Base-by-base conservation (phyloP, 2,113 vertebrate genomes). In the Argyrosomus japonicus region DNA sequence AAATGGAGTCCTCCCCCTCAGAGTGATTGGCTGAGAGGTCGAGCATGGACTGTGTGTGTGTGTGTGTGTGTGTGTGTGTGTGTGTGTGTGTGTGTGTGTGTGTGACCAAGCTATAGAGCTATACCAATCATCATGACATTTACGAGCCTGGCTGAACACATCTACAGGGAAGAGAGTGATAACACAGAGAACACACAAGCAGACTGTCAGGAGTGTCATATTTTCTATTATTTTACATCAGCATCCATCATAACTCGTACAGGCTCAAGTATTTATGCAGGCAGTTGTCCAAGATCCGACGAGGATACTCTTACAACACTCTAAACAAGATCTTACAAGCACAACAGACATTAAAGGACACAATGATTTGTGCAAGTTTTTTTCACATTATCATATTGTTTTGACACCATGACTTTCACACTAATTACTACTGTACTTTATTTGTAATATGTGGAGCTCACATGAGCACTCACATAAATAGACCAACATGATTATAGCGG, bases 71-170 rank as follows among this genome's bases (percentile, higher is more conserved):
- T 36, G 32, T 36, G 32, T 36, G 32, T 23, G 53, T 64, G 32
- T 29, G 62, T 54, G 64, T 56, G 81, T 58, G 63, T 75, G 77
- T 56, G 58, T 72, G 40, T 29, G 32, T 36, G 32, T 36, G 32
- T 36, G 32, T 23, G 53, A 79, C 84, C 82, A 88, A 82, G 76
- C 23, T 75, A 76, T 54, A 72, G 47, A 61, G 67, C 11, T 0
- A 72, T 88, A 91, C 82, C 65, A 83, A 86, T 88, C 87, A 88
- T 23, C 2, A 12, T 77, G 87, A 91, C 86, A 83, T 85, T 92
- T 89, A 82, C 12, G 79, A 84, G 71, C 68, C 62, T 57, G 43
- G 68, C 70, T 86, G 63, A 63, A 77, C 36, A 18, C 9, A 75
- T 61, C 74, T 67, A 58, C 65, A 53, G 64, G 15, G 32, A 67